phyloP scores from a whole-genome alignment of 2,888 invertebrate species.

The Pteria penguin region DNA sequence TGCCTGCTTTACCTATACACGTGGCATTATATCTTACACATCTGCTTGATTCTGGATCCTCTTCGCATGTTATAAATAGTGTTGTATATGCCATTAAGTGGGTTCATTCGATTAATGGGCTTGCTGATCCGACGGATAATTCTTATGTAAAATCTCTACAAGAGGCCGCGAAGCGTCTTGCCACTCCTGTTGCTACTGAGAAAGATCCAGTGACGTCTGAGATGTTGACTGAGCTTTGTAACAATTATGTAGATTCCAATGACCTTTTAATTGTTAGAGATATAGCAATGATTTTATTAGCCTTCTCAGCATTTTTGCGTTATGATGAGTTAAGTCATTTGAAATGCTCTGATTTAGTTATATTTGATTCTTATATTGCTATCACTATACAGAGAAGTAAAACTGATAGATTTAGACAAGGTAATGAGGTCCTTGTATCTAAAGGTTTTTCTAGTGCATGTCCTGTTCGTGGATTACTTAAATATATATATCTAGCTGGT shows the following conservation, averaged over 20 bases:
- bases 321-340: background rate
- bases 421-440: too few species aligned
- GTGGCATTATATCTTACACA: constrained; percentile 33
- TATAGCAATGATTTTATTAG: constrained; percentile 6
- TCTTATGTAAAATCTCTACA: constrained; percentile 15
- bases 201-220: constrained; percentile 24
- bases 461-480: too few species aligned
- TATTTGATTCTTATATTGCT: too few species aligned
- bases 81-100: constrained; percentile 41
- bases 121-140: constrained; percentile 29
- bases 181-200: constrained; percentile 12
- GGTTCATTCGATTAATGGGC: constrained; percentile 10
- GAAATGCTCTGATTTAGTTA: background rate
- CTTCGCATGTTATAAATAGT: constrained; percentile 12
- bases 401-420: too few species aligned
- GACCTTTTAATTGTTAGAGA: constrained; percentile 9
- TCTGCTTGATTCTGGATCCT: constrained; percentile 27
- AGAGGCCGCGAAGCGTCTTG: constrained; percentile 24
- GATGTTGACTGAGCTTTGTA: constrained; percentile 27
- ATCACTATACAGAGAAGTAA: too few species aligned
- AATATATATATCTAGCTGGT: too few species aligned
- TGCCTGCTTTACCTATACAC: constrained; percentile 32
- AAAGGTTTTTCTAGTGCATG: too few species aligned
- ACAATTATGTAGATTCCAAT: background rate
- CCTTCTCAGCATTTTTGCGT: background rate